Base-by-base conservation (phyloP, 2,797 vertebrate genomes). In the Erithacus rubecula region DNA sequence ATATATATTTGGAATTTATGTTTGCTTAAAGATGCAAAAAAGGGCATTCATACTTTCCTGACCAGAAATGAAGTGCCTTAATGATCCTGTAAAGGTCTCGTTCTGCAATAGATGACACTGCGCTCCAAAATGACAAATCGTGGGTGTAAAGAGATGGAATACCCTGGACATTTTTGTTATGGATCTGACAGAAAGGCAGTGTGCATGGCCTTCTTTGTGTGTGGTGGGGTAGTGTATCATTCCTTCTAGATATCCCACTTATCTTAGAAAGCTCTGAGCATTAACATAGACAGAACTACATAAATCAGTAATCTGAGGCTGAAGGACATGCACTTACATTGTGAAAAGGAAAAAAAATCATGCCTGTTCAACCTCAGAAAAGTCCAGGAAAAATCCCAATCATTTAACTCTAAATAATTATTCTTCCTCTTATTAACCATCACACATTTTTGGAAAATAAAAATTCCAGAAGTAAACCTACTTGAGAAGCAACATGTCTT, bases 181-280 rank as follows among this genome's bases (percentile, higher is more conserved):
- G 29, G 5, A 39, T 24, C 8, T 87, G 24, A 41, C 30, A 62
- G 72, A 92, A 18, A 76, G 18, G 30, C 8, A n/a, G 4, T 19
- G 12, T 53, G 14, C 15, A 23, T 47, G 8, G 24, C 15, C 52
- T 26, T 32, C 11, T 83, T 82, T 81, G 12, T 21, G 47, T 87
- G 12, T 53, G 5, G 26, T 39, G 16, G 10, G 5, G 5, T 18
- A 75, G 10, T 19, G 6, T 8, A 43, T 12, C 0, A 0, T 9
- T 71, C 3, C 10, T 9, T 5, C 7, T 4, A 27, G 51, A 19
- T 55, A 27, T 19, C 9, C 37, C 26, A 6, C 21, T 78, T 44
- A 26, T 32, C 34, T 11, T 29, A 55, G 15, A 62, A 27, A 49
- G 12, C 20, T 74, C 30, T 59, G 17, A 37, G 14, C 13, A 47